Percentiles rank a stretch among this genome's conserved stretches.
phyloP scores from a whole-genome alignment of 2,888 invertebrate genomes.

The Harpalus rubripes region DNA sequence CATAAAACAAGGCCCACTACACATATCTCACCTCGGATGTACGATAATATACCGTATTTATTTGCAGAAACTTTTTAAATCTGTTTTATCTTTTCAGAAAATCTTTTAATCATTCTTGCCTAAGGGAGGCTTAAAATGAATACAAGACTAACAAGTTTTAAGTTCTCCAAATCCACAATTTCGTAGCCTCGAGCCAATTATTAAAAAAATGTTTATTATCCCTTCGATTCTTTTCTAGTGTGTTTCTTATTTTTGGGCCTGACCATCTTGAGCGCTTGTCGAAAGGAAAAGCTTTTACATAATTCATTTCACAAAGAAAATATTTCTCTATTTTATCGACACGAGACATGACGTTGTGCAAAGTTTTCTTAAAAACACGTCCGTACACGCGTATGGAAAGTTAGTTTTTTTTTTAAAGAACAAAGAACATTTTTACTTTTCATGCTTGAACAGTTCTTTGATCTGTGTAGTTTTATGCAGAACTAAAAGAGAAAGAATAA shows the following conservation, averaged over 20 bases:
- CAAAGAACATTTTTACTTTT: not conserved
- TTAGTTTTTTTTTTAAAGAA: constrained; percentile 20
- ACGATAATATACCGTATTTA: too few relatives aligned
- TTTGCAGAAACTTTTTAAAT: too few relatives aligned
- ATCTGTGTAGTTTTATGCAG: not conserved
- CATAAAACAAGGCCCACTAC: too few relatives aligned
- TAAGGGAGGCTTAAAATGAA: too few relatives aligned
- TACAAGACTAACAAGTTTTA: too few relatives aligned
- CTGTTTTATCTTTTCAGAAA: too few relatives aligned
- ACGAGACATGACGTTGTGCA: not conserved
- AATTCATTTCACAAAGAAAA: constrained; percentile 19
- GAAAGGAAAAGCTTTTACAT: constrained; percentile 21
- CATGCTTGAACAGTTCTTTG: not conserved
- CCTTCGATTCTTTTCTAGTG: not conserved
- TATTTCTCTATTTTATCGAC: not conserved
- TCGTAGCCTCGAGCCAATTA: constrained; percentile 8
- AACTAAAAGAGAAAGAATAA: not conserved
- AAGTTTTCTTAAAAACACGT: constrained; percentile 16
- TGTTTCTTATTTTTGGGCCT: too few relatives aligned
- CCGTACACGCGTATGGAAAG: not conserved
- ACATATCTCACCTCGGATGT: too few relatives aligned
- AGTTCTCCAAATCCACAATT: not conserved
- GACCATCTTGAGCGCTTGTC: not conserved
- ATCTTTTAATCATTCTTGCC: too few relatives aligned
- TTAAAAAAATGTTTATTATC: constrained; percentile 3